These are phyloP conservation scores for Potorous gilbertii DNA, from an alignment of 2,797 vertebrate species.

Conservation along the genomic window DNA sequence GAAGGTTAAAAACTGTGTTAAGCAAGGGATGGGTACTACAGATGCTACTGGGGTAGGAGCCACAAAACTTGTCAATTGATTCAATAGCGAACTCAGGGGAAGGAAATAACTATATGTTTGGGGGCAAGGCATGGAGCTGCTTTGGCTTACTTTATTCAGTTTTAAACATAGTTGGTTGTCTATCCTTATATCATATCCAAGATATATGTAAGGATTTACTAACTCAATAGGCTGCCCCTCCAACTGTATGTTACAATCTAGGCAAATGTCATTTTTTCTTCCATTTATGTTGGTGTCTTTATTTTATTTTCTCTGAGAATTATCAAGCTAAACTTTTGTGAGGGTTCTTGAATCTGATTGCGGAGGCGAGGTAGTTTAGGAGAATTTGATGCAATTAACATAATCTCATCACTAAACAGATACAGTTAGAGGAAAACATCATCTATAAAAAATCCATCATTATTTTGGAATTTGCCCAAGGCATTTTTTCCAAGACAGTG, in stretches of 20 bases:
- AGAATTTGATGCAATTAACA: neutral
- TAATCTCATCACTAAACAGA: neutral
- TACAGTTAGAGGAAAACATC: neutral
- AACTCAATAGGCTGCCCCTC: neutral
- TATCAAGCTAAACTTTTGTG: neutral
- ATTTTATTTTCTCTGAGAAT: neutral
- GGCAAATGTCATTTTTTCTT: neutral
- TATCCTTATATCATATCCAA: neutral
- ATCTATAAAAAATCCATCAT: neutral
- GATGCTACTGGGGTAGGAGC: neutral
- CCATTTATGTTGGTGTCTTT: neutral
- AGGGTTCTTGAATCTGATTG: neutral
- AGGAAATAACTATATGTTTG: neutral
- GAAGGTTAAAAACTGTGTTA: neutral
- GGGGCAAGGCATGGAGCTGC: neutral
- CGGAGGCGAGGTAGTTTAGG: neutral
- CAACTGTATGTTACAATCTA: neutral
- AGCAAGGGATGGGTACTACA: neutral
- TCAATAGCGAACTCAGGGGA: neutral
- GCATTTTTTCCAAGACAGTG: neutral
- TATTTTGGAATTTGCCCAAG: neutral
- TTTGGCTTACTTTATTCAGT: neutral
- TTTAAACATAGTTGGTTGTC: neutral
- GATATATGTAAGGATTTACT: neutral
- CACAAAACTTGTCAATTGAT: neutral